Base-by-base conservation (phyloP, 2,797 vertebrate species). In the Poeciliopsis gracilis region DNA sequence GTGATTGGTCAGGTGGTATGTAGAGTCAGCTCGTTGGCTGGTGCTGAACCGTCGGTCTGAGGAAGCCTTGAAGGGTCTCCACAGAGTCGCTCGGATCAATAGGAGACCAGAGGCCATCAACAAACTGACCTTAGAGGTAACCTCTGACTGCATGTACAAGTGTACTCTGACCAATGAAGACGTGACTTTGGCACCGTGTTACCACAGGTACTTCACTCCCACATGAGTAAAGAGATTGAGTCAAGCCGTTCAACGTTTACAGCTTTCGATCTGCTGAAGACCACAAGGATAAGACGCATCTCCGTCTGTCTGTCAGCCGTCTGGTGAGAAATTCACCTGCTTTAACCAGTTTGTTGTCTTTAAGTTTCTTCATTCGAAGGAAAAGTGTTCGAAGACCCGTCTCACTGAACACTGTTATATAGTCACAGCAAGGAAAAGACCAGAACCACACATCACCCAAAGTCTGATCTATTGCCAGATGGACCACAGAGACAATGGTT, bases 11-110 rank as follows among this genome's bases (percentile, higher is more conserved):
- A 96, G 96, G 95, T 96, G 95, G 95, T 94, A 77, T 72, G 76
- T 90, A 0, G 96, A 96, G 84, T 96, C 96, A 0, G 94, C 96
- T 3, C 94, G 96, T 2, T 96, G 96, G 96, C 72, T 95, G 80
- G 88, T 96, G 55, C 79, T 96, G 61, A 95, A 92, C 9, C 90
- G 76, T 2, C 86, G 80, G 6, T 87, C 92, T 3, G 89, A 90
- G 0, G 86, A 95, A 0, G 96, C 95, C 0, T 84, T 96, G n/a
- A 92, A 90, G 71, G 83, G 41, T 41, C 91, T 96, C 43, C 93
- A 94, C 23, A 72, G 91, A 28, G 95, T 95, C 0, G 95, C 95
- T 43, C 86, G 82, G 13, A 91, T 95, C 46, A 96, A 96, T 0
- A 89, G 94, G 1, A 95, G 91, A 83, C 78, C 89, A 1, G 92